Percentiles rank a stretch among this genome's conserved stretches.
Conservation (phyloP, 2,888 invertebrate genomes). For the Drosophila meridionalis region DNA sequence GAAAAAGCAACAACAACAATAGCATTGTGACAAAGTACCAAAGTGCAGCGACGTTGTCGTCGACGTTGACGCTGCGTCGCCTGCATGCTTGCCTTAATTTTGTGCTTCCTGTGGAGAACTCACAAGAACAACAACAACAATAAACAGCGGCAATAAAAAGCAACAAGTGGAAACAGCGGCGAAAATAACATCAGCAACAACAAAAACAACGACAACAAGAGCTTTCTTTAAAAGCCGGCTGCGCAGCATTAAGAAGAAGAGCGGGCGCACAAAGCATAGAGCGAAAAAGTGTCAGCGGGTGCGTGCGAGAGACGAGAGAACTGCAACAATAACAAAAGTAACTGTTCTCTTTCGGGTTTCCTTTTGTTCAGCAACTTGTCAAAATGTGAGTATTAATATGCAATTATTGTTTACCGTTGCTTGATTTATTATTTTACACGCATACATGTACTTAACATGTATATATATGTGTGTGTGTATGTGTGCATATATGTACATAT, state of each 20-base stretch:
- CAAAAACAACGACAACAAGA: slow-evolving; percentile 25
- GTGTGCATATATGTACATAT: not conserved
- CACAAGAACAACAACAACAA: slow-evolving; percentile 46
- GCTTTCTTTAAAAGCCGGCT: slow-evolving; percentile 58
- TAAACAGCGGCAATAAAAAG: slow-evolving; percentile 35
- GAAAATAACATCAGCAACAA: slow-evolving; percentile 13
- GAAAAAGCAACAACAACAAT: slow-evolving; percentile 32
- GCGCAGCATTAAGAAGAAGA: slow-evolving; percentile 40
- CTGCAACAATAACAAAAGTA: slow-evolving; percentile 18
- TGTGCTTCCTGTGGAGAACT: slow-evolving; percentile 69
- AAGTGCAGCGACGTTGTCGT: slow-evolving; percentile 65
- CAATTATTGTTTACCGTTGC: slow-evolving; percentile 69
- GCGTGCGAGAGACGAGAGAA: slow-evolving; percentile 8
- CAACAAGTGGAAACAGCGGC: slow-evolving; percentile 52
- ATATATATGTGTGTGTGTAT: not conserved
- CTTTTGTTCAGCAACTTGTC: slow-evolving; percentile 44
- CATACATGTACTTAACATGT: slow-evolving; percentile 8
- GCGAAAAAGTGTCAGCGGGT: slow-evolving; percentile 7
- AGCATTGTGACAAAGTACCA: slow-evolving; percentile 53
- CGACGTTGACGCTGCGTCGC: slow-evolving; percentile 42
- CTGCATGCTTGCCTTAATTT: slow-evolving; percentile 74
- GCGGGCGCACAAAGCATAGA: slow-evolving; percentile 19
- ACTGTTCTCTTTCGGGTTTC: slow-evolving; percentile 19
- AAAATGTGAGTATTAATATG: slow-evolving; percentile 71
- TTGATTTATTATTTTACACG: slow-evolving; percentile 44